Percentiles rank a stretch among this genome's conserved stretches.
Conservation (phyloP, 2,113 vertebrate species). For the Orthonyx spaldingii region DNA sequence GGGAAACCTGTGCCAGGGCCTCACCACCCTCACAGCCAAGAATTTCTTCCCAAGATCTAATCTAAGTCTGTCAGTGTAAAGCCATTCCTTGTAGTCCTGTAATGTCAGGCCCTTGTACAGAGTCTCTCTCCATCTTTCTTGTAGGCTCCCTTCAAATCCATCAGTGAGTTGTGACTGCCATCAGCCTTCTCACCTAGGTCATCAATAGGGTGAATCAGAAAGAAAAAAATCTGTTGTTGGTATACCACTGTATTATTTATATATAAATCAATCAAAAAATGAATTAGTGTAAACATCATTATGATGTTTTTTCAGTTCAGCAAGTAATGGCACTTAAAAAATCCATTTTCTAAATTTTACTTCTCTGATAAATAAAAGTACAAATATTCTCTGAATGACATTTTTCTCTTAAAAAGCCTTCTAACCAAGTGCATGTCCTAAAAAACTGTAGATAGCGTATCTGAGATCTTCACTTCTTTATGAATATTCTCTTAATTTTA, state of each 20-base stretch:
- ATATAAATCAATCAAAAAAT: not conserved
- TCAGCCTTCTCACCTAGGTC: not conserved
- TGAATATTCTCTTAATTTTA: not conserved
- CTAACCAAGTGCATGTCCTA: not conserved
- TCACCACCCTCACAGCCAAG: rapidly evolving
- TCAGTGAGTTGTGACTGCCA: not conserved
- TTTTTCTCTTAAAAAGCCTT: not conserved
- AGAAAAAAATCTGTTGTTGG: not conserved
- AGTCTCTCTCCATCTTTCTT: not conserved
- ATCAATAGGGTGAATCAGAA: not conserved
- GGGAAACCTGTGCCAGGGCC: not conserved
- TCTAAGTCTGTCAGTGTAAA: not conserved
- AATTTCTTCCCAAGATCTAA: not conserved
- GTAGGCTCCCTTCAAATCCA: not conserved
- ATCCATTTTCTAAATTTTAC: not conserved
- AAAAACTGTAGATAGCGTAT: not conserved
- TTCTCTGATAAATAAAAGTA: not conserved
- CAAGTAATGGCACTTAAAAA: not conserved
- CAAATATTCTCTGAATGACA: rapidly evolving
- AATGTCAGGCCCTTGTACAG: not conserved
- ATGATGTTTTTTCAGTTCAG: not conserved
- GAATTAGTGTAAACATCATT: rapidly evolving
- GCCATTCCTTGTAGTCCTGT: not conserved
- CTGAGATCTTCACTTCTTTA: not conserved
- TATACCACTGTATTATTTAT: not conserved